Percentiles rank a stretch among this genome's conserved stretches.
Evolutionary conservation across 2,113 vertebrate genomes (phyloP).

Genomic region (Myanophis thanlyinensis): DNA sequence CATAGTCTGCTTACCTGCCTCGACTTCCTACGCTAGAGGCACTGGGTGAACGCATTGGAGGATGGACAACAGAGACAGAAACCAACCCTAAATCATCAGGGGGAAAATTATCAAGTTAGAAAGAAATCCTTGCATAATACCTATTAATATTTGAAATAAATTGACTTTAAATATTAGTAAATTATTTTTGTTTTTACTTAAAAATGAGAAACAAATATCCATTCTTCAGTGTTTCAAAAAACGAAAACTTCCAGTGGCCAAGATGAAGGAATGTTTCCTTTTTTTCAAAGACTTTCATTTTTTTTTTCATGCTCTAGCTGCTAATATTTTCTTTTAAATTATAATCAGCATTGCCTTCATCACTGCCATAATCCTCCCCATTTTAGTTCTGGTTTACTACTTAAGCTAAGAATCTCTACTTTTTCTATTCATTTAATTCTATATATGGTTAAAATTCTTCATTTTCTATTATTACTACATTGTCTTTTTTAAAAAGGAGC

Average conservation of each 20-base stretch:
- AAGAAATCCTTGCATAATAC: neutral
- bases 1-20: slow-evolving; percentile 71
- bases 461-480: neutral
- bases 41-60: slow-evolving; percentile 77
- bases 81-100: slow-evolving; percentile 62
- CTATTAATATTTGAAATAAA: neutral
- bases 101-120: neutral
- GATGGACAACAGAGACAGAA: slow-evolving; percentile 69
- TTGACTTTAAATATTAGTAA: neutral
- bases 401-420: neutral
- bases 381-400: neutral
- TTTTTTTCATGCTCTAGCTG: neutral
- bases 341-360: neutral
- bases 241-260: neutral
- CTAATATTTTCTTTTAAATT: neutral
- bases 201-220: neutral
- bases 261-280: neutral
- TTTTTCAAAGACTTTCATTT: neutral
- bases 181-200: neutral
- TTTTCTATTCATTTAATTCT: neutral
- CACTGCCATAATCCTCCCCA: neutral
- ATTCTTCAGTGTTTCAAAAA: neutral
- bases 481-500: neutral
- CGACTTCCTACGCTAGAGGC: slow-evolving; percentile 80
- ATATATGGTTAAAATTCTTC: neutral